Evolutionary conservation across 2,888 invertebrate species (phyloP), one percentile per base, ranked within the genome.

Genomic region (Diabrotica balteata): DNA sequence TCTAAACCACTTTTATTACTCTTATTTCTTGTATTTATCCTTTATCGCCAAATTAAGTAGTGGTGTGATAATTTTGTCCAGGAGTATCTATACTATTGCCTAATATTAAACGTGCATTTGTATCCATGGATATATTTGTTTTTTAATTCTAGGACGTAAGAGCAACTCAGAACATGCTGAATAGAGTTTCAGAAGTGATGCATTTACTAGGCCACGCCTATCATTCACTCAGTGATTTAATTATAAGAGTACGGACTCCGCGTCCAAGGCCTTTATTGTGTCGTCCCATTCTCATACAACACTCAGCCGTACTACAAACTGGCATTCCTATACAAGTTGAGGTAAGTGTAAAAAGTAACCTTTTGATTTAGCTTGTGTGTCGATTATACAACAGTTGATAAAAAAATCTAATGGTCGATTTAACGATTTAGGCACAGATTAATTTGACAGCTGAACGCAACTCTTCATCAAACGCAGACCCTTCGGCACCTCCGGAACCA

Each of bases 171-270:
- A 87, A 89, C 10, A 85, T 90, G 51, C 90, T 91, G 72, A 91
- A 92, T 78, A 86, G 91, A 62, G 91, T 94, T 0, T 91, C 93
- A 0, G 93, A 94, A 81, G 88, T 92, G 42, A 86, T 96, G 79
- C 97, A 97, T 81, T 92, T 90, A 74, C 86, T 97, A 76, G 90
- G 95, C 3, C 97, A 97, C 80, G 93, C 93, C 2, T 94, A 93
- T 83, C 97, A 97, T 80, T 91, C 93, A 1, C 86, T 95, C 57
- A 96, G 96, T 78, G 97, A 97, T 81, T 88, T 97, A 58, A 91
- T 91, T 82, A 87, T 93, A 57, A 89, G 93, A 78, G 87, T 92
- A 70, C 86, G 88, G 45, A 87, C 88, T 73, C 85, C 32, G 32
- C 32, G 32, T 32, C 32, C 32, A 32, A 86, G 94, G 67, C 87